phyloP scores from a whole-genome alignment of 2,797 vertebrate genomes.

The Erpetoichthys calabaricus region DNA sequence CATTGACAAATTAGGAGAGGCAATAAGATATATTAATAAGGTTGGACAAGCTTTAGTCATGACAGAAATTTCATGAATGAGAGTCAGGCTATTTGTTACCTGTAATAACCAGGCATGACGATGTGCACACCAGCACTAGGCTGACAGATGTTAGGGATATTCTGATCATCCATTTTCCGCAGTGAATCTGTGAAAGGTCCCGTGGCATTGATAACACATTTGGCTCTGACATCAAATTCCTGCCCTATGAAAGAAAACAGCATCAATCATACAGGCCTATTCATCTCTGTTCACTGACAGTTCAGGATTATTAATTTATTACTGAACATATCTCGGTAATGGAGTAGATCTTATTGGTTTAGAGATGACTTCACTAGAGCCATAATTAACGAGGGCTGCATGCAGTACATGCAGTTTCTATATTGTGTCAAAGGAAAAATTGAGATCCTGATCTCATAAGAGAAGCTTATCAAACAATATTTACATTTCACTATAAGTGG shows the following conservation, averaged over 20 bases:
- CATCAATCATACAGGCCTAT: constrained; percentile 64
- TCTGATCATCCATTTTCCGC: constrained; percentile 83
- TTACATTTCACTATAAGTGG: too few species aligned
- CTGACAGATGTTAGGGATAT: constrained; percentile 74
- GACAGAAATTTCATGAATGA: background rate
- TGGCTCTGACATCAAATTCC: constrained; percentile 85
- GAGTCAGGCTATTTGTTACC: constrained; percentile 46
- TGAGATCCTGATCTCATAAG: constrained; percentile 22
- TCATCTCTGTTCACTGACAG: constrained; percentile 62
- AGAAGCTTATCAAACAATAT: too few species aligned
- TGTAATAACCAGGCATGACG: constrained; percentile 95
- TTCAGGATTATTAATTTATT: constrained; percentile 68
- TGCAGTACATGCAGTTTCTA: constrained; percentile 59
- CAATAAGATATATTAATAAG: constrained; percentile 1
- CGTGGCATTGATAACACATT: constrained; percentile 93
- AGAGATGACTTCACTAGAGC: constrained; percentile 60
- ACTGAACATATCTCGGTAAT: constrained; percentile 57
- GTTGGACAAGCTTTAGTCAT: background rate
- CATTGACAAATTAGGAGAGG: background rate
- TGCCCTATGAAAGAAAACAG: constrained; percentile 84
- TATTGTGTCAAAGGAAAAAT: constrained; percentile 53
- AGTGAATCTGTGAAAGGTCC: constrained; percentile 90
- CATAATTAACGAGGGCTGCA: constrained; percentile 73
- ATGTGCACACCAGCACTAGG: constrained; percentile 92
- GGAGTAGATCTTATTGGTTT: constrained; percentile 48